Base-by-base conservation (phyloP, 2,113 vertebrate genomes). In the Rissa tridactyla region DNA sequence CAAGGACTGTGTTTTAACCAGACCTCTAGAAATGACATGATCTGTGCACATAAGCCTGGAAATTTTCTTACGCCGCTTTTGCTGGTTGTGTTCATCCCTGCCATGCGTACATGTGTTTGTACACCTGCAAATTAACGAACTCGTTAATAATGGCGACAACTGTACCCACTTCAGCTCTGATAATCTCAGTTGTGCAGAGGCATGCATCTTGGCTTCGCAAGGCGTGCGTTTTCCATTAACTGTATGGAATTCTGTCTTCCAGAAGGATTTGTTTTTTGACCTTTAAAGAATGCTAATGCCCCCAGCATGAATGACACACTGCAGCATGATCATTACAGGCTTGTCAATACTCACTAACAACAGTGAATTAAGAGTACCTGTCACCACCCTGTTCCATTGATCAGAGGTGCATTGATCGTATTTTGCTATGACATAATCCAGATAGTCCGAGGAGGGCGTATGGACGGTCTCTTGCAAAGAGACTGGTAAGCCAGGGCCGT, bases 281-380 rank as follows among this genome's bases (percentile, higher is more conserved):
- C 99, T 99, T 99, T 99, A 98, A 98, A 98, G 98, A 98, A 98
- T 99, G 99, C 98, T 98, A 98, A 98, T 98, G 90, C 94, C 95
- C 93, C 96, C 91, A 62, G 86, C 61, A 44, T 98, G 98, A 98
- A 97, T 98, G 99, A 98, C 98, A 98, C 75, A 15, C 93, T 83
- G 94, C 95, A 97, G 98, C 68, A 14, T 86, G 97, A 98, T 98
- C 98, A 97, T 98, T 99, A 98, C 96, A 83, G 96, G 91, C 96
- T 97, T 99, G 99, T 99, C 99, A 98, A 99, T 99, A 98, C 86
- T 96, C 97, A 94, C 98, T 98, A 98, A 98, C 98, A 98, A 98
- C 98, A 97, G 98, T 94, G 96, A 97, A 98, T 98, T 98, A 98
- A 97, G 98, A 98, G 97, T 90, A 96, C 97, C 98, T 98, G 98